Evolutionary conservation across 2,797 vertebrate genomes (phyloP).

Genomic region (Trachurus trachurus): DNA sequence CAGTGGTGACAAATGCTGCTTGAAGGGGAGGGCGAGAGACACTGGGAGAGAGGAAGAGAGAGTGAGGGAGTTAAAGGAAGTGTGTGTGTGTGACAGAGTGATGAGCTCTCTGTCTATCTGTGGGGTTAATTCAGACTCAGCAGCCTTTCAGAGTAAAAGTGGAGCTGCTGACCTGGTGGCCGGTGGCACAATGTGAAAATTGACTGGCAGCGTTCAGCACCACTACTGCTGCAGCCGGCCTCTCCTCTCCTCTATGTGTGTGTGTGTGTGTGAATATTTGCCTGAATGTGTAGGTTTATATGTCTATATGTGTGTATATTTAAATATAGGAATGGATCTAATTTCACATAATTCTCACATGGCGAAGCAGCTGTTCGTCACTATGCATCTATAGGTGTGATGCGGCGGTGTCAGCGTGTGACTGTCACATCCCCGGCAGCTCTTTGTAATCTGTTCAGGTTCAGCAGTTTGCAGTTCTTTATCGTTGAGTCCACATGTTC

Average conservation of each 20-base stretch:
- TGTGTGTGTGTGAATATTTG: slow-evolving; percentile 1
- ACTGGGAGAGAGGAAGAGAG: slow-evolving; percentile 17
- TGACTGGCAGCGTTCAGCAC: slow-evolving; percentile 68
- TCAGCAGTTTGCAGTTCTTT: slow-evolving; percentile 42
- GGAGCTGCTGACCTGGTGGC: slow-evolving; percentile 70
- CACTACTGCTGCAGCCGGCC: slow-evolving; percentile 52
- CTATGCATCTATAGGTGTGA: slow-evolving; percentile 68
- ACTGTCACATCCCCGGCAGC: slow-evolving; percentile 46
- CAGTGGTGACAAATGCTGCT: slow-evolving; percentile 78
- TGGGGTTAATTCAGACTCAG: slow-evolving; percentile 72
- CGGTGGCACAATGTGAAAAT: slow-evolving; percentile 78
- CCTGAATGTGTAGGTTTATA: slow-evolving; percentile 26
- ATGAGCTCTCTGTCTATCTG: slow-evolving; percentile 61
- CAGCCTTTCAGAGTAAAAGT: slow-evolving; percentile 69
- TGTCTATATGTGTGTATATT: neutral
- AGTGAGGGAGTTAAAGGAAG: slow-evolving; percentile 33
- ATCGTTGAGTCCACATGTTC: slow-evolving; percentile 42
- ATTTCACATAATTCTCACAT: slow-evolving; percentile 59
- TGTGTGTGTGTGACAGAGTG: slow-evolving; percentile 57
- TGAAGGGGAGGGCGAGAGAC: slow-evolving; percentile 60
- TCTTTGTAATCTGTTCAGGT: slow-evolving; percentile 6
- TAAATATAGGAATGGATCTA: slow-evolving; percentile 17
- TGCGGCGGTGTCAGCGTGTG: slow-evolving; percentile 32
- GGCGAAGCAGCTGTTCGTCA: slow-evolving; percentile 73
- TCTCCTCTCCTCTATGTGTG: no score